Conservation (phyloP, 2,797 vertebrate species). For the Chaetophractus vellerosus region DNA sequence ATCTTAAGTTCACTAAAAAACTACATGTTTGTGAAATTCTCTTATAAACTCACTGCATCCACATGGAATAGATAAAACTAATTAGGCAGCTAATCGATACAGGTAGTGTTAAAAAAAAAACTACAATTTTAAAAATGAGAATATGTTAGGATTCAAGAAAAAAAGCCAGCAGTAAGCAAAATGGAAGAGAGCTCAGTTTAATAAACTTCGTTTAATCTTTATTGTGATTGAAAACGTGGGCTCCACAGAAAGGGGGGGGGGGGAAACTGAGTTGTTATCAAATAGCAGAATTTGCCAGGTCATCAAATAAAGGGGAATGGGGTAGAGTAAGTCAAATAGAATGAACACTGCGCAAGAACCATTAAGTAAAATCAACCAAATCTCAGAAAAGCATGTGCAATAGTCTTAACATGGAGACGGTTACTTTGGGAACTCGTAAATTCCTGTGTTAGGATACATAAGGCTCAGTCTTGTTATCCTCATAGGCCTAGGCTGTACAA, state of each 20-base stretch:
- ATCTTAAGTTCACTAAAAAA: conserved; percentile 93
- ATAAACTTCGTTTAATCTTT: conserved; percentile 82
- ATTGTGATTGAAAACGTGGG: conserved; percentile 82
- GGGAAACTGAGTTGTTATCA: conserved; percentile 51
- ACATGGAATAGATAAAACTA: conserved; percentile 90
- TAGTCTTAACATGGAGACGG: conserved; percentile 66
- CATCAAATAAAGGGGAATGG: conserved; percentile 77
- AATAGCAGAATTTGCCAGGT: conserved; percentile 79
- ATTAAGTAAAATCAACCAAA: conserved; percentile 55
- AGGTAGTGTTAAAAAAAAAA: conserved; percentile 91
- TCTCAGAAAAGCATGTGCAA: conserved; percentile 63
- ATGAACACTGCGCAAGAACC: conserved; percentile 64
- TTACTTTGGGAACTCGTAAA: conserved; percentile 76
- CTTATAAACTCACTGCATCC: conserved; percentile 93
- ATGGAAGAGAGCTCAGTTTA: conserved; percentile 86
- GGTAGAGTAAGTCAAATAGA: conserved; percentile 57
- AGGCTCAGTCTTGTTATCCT: conserved; percentile 78
- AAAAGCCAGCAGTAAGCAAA: conserved; percentile 76
- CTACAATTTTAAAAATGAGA: conserved; percentile 76
- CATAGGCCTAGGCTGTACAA: conserved; percentile 79
- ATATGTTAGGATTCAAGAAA: conserved; percentile 65
- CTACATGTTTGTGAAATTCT: conserved; percentile 94
- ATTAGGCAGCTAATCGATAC: conserved; percentile 92
- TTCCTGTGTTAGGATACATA: conserved; percentile 70
- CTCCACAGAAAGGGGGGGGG: conserved; percentile 4